Evolutionary conservation across 2,113 vertebrate species (phyloP), one percentile per base, ranked within the genome.

Genomic region (Pluvialis apricaria): DNA sequence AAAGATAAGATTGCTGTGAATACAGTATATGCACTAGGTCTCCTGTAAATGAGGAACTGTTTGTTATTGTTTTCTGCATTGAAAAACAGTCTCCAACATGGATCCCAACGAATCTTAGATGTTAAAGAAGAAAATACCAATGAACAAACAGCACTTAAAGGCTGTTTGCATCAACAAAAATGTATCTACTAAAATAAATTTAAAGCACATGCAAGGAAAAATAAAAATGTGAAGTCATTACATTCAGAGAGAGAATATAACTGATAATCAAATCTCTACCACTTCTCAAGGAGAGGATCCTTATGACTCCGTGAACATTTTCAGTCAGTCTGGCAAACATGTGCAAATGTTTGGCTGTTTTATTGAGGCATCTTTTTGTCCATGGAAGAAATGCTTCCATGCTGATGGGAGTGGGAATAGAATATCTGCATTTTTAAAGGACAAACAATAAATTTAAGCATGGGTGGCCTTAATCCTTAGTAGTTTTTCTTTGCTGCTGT

Each of bases 401-500:
- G 52, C 83, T 95, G 93, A 94, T 94, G 78, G 87, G 97, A 97
- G 95, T 96, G 91, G 94, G 94, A 92, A 92, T 72, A 85, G 91
- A 96, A 94, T 97, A 96, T 95, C 93, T 97, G 91, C 95, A 96
- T 97, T 98, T 97, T 97, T 98, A 98, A 98, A 98, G 97, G 97
- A 98, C 96, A 98, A 98, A 98, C 97, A 97, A 95, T 98, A 97
- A 97, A 97, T 97, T 98, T 97, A 98, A 98, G 97, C 98, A 98
- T 98, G 98, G 96, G 98, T 98, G 98, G 98, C 98, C 98, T 98
- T 98, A 98, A 98, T 97, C 96, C 97, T 97, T 97, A 97, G 94
- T 97, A 95, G 90, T 97, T 97, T 98, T 98, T 97, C 93, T 98
- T 98, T 98, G 96, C 97, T 98, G 97, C 97, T 98, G 96, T 98